Conservation (phyloP, 1,140 invertebrate genomes). For the Wasmannia auropunctata region DNA sequence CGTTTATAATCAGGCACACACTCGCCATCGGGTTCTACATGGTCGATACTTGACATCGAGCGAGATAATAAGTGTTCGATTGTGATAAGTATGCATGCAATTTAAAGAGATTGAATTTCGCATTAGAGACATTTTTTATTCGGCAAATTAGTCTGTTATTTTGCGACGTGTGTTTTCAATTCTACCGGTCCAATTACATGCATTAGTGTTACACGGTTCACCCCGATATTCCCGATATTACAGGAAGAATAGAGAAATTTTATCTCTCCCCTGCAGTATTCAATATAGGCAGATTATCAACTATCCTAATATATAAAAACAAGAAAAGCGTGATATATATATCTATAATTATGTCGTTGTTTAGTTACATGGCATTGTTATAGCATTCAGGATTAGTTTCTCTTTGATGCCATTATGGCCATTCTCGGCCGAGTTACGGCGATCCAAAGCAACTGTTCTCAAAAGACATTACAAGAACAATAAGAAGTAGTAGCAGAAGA, state of each 20-base stretch:
- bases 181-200: constrained; percentile 3
- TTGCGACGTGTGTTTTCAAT: neutral
- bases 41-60: neutral
- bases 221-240: neutral
- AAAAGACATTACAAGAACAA: neutral
- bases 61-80: neutral
- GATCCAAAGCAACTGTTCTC: constrained; percentile 9
- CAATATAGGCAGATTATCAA: neutral
- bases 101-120: neutral
- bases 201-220: constrained; percentile 4
- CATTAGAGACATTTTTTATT: neutral
- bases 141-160: constrained; percentile 5
- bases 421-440: constrained; percentile 36
- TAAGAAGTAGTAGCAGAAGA: neutral
- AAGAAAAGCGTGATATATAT: constrained; percentile 15
- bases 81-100: neutral
- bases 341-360: constrained; percentile 32
- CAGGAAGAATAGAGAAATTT: neutral
- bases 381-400: constrained; percentile 11
- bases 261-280: neutral
- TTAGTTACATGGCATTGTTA: constrained; percentile 36
- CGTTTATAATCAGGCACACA: constrained; percentile 3
- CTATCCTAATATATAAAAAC: constrained; percentile 10
- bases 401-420: constrained; percentile 1
- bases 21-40: neutral